Base-by-base conservation (phyloP, 2,797 vertebrate species). In the Eulemur albifrons region DNA sequence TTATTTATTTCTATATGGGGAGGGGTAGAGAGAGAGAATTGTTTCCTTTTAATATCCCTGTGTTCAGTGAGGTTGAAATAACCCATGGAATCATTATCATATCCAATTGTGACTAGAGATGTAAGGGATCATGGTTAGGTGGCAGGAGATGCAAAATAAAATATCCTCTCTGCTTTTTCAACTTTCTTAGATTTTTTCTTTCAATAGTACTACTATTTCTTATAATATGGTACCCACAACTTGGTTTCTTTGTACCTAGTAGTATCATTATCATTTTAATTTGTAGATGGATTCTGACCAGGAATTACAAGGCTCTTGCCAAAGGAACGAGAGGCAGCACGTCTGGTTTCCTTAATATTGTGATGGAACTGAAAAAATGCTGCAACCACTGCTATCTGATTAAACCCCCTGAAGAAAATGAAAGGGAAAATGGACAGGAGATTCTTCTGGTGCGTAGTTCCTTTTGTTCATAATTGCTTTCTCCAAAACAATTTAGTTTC, bases 301-400 rank as follows among this genome's bases (percentile, higher is more conserved):
- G 99, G 98, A 99, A 99, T 98, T 99, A 99, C 98, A 99, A 99
- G 98, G 99, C 99, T 84, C 99, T 99, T 82, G 97, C 99, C 88
- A 99, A 99, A 98, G 99, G 99, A 97, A 99, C 98, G 0, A 98
- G 99, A 48, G 99, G 99, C 88, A 99, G 99, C 98, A 99, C 99
- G 2, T 99, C 99, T 0, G 99, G 99, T 91, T 99, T 99, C 98
- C 99, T 99, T 72, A 99, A 99, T 97, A 99, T 99, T 0, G 99
- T 99, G 95, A 99, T 99, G 99, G 99, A 99, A 97, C 98, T 99
- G 89, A 99, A 99, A 97, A 99, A 99, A 94, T 99, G 99, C 98
- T 99, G 99, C 97, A 99, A 99, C 98, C 99, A 99, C 30, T 99
- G 99, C 95, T 99, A 99, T 91, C 99, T 99, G 94, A 99, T 99